phyloP scores from a whole-genome alignment of 2,797 vertebrate species.

The Sebastiscus albofasciatus region DNA sequence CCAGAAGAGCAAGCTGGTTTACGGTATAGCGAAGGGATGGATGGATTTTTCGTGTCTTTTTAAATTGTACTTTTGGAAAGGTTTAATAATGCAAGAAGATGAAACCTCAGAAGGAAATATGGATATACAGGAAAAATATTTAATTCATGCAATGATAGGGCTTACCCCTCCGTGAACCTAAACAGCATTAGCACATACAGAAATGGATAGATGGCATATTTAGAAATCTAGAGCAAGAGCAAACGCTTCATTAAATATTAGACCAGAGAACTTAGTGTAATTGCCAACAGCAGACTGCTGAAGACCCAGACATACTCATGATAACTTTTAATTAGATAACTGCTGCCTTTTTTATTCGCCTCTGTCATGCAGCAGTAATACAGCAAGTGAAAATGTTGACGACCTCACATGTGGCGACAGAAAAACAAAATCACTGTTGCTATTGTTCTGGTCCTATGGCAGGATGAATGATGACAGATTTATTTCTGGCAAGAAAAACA shows the following conservation, averaged over 20 bases:
- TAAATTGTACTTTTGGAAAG: slow-evolving; percentile 20
- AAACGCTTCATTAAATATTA: not conserved
- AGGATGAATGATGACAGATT: slow-evolving; percentile 30
- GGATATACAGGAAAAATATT: slow-evolving; percentile 2
- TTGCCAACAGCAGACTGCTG: not conserved
- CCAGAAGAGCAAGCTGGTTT: not conserved
- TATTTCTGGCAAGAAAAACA: slow-evolving; percentile 55
- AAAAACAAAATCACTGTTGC: slow-evolving; percentile 16
- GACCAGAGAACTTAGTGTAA: not conserved
- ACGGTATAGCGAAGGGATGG: not conserved
- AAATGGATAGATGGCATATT: not conserved
- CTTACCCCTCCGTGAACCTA: slow-evolving; percentile 2
- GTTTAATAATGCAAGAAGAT: slow-evolving; percentile 22
- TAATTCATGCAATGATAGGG: not conserved
- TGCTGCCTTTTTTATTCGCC: not conserved
- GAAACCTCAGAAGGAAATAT: slow-evolving; percentile 10
- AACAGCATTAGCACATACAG: not conserved
- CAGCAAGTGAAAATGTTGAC: not conserved
- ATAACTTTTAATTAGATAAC: not conserved
- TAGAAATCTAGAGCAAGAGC: slow-evolving; percentile 1
- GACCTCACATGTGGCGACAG: not conserved
- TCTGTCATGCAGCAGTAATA: not conserved
- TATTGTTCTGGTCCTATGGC: slow-evolving; percentile 2
- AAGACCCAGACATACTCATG: not conserved
- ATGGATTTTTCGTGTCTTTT: slow-evolving; percentile 17